Percentiles rank a stretch among this genome's conserved stretches.
Evolutionary conservation across 2,113 vertebrate genomes (phyloP).

Genomic region (Dromas ardeola): DNA sequence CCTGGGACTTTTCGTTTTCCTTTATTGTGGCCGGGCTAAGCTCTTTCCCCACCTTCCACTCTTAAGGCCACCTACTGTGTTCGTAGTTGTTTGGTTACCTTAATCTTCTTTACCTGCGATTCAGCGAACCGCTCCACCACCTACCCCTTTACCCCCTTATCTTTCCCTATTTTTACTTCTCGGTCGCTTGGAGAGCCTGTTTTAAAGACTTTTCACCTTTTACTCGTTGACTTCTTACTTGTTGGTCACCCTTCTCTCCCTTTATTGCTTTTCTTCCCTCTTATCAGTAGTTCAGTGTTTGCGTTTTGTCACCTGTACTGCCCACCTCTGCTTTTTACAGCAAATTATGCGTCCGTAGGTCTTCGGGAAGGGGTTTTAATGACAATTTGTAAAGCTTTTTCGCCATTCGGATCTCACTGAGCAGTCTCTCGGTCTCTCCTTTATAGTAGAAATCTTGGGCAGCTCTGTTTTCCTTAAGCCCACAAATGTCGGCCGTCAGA

Average conservation of each 20-base stretch:
- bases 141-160: background rate
- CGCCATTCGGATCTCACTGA: fast-evolving
- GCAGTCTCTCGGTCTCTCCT: background rate
- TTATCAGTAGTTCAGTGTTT: background rate
- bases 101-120: background rate
- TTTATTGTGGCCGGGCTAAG: background rate
- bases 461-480: background rate
- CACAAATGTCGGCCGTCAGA: too few species aligned
- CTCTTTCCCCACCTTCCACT: background rate
- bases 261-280: background rate
- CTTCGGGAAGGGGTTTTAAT: background rate
- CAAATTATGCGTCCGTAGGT: too few species aligned
- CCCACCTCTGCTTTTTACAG: background rate
- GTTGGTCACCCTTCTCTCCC: background rate
- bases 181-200: background rate
- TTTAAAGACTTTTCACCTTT: background rate
- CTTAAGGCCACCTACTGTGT: background rate
- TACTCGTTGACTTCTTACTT: background rate
- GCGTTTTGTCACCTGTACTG: background rate
- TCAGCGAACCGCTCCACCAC: background rate
- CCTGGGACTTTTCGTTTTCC: background rate
- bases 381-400: background rate
- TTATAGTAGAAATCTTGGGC: background rate
- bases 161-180: background rate
- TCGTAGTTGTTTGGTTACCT: background rate